Evolutionary conservation across 2,888 invertebrate genomes (phyloP), one percentile per base, ranked within the genome.

Genomic region (Chelonus formosanus): DNA sequence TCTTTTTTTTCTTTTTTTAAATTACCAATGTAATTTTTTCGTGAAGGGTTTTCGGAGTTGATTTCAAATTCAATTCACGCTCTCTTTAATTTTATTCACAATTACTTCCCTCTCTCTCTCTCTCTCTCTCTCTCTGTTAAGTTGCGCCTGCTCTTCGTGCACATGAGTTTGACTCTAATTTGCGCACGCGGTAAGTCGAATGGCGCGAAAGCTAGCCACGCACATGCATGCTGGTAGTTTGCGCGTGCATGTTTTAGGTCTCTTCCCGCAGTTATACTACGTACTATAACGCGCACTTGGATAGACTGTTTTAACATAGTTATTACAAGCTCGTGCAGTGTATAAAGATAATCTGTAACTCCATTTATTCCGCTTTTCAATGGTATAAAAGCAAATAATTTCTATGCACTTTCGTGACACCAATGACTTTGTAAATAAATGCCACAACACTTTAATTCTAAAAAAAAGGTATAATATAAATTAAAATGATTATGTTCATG

Each of bases 31-130:
- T 40, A 4, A 40, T 6, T 40, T 40, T 40, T 40, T 40, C 40
- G 2, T 6, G 40, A 40, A 6, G 40, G 40, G 20, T 20, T 40
- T 40, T 40, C 1, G 6, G 6, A 40, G 40, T 40, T 6, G 6
- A 40, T 40, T 43, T 58, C 64, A 58, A 57, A 62, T 69, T 67
- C 65, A 67, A 69, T 67, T 62, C 60, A 69, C 52, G 65, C 63
- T 67, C 47, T 55, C 58, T 65, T 52, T 68, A 67, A 70, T 68
- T 67, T 64, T 58, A 67, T 68, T 64, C 67, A 56, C 54, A 53
- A 54, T 67, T 43, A 44, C 56, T 34, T 7, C 52, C 5, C 50
- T 7, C 52, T 7, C 50, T 50, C 56, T 59, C 40, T 53, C 62
- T 45, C 44, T 7, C 52, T 3, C 50, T 7, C 52, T 7, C 50